Evolutionary conservation across 2,113 vertebrate genomes (phyloP), one percentile per base, ranked within the genome.

Genomic region (Pelobates fuscus): DNA sequence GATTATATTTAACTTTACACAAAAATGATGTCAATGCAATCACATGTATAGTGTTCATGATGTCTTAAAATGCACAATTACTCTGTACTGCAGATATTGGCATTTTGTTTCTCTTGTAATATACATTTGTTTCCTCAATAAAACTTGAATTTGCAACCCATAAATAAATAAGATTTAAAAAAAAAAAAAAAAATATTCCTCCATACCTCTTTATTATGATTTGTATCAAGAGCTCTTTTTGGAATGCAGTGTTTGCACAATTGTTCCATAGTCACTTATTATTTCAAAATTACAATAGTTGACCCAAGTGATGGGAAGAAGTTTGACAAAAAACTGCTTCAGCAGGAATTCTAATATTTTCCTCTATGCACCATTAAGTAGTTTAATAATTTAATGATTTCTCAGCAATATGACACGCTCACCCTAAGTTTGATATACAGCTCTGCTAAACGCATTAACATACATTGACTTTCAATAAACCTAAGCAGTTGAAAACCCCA

Each of bases 381-480:
- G 71, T 77, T 63, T 81, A 79, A 78, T 78, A 83, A 82, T 79
- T 72, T 77, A 84, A 78, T 77, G 44, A 79, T 72, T 86, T 59
- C 58, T 80, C 57, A 78, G 14, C 27, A 80, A 77, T 83, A 71
- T 80, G 63, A 67, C 65, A 82, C n/a, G 41, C 79, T 80, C 65
- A 49, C 30, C 65, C 52, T 65, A 58, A 18, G 3, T 84, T 79
- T 84, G 71, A 79, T 71, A 30, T 63, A 67, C 20, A 78, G n/a
- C 29, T 80, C 30, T 76, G 26, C 82, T 77, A 44, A 78, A 32
- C 75, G 61, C 57, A 49, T 77, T 82, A 83, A 41, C 23, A 30
- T 77, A 80, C 76, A 60, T 1, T 81, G 74, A 79, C 68, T 83
- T 85, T 72, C 79, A 75, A 1, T 80, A 80, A 81, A 79, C 65